Conservation (phyloP, 2,113 vertebrate genomes). For the Chionodraco myersi region DNA sequence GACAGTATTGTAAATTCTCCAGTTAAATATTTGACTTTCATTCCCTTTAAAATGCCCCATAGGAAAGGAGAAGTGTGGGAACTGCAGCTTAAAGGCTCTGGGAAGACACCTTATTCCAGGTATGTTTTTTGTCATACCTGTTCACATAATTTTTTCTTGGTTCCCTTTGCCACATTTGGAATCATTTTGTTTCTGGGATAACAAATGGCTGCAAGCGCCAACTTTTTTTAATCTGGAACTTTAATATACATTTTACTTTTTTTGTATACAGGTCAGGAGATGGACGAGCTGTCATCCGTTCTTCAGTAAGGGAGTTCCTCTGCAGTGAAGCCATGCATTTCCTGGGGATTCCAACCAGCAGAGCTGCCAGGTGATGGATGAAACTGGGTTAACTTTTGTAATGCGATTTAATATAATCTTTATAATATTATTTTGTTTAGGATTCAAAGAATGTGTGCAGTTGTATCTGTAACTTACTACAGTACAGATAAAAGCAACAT, state of each 20-base stretch:
- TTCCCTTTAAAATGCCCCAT: not conserved
- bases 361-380: slow-evolving; percentile 80
- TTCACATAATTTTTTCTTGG: not conserved
- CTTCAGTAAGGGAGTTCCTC: slow-evolving; percentile 87
- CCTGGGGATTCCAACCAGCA: slow-evolving; percentile 87
- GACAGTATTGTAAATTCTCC: not conserved
- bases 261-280: slow-evolving; percentile 80
- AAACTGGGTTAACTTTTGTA: not conserved
- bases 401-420: not conserved
- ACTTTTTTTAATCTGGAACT: too few species aligned
- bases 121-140: slow-evolving; percentile 31
- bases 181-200: not conserved
- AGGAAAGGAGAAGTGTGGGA: slow-evolving; percentile 87
- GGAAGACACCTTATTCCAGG: slow-evolving; percentile 88
- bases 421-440: not conserved
- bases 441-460: not conserved
- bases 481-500: not conserved
- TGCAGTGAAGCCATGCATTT: slow-evolving; percentile 87
- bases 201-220: not conserved
- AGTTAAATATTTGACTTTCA: not conserved
- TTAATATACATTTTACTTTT: too few species aligned
- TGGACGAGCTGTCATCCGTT: slow-evolving; percentile 86
- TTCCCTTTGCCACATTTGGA: not conserved
- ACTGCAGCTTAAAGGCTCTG: slow-evolving; percentile 89
- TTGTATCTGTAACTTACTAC: not conserved